Base-by-base conservation (phyloP, 2,113 vertebrate species). In the Hystrix cristata region DNA sequence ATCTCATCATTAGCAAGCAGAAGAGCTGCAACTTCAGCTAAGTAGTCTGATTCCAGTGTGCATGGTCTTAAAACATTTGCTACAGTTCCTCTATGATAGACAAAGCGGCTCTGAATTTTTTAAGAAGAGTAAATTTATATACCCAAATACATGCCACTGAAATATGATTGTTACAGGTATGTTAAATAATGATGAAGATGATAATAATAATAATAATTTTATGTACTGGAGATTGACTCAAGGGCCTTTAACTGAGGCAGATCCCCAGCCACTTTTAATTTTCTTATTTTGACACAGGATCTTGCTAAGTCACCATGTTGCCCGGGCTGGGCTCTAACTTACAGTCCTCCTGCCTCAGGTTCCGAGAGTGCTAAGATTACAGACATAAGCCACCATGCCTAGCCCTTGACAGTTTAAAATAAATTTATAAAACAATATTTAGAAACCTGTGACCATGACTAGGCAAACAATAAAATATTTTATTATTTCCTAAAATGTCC, bases 401-500 rank as follows among this genome's bases (percentile, higher is more conserved):
- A 79, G 55, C 46, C 3, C 9, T 76, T 87, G 55, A 48, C 12
- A 34, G 64, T 85, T 95, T 78, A 19, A 48, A 72, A 19, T 29
- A 79, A n/a, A 57, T 57, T 55, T 87, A 87, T 87, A 59, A 9
- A 48, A 34, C 51, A 60, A 67, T 84, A 80, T 91, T 94, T 90
- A 48, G 69, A 97, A 90, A 96, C 46, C 14, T 13, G 67, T 60
- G 65, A 57, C 19, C 60, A 94, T n/a, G 86, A 48, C n/a, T 94
- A 48, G 10, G 3, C 92, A 0, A 72, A 21, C 57, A 96, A 93
- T 95, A 81, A 72, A 25, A 9, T 2, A 88, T 14, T 88, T 92
- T 95, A 7, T 1, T 97, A 95, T 96, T 95, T 98, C 81, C 96
- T 97, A 95, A 96, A 90, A 93, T 84, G 34, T 90, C 46, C 57